Base-by-base conservation (phyloP, 2,797 vertebrate species). In the Rhadinocentrus ornatus region DNA sequence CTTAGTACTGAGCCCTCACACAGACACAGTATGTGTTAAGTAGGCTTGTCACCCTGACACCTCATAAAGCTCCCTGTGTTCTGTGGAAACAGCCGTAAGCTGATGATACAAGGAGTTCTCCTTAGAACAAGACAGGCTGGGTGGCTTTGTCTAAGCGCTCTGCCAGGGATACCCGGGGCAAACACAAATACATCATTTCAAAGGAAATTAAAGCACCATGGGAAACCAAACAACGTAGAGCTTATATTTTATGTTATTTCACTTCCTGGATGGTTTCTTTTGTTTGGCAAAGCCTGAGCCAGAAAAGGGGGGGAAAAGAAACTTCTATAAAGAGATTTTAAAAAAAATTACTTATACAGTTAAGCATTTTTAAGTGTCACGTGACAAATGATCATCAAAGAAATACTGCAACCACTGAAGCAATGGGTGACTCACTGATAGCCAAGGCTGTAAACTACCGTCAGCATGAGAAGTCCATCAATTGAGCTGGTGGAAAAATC, bases 11-110 rank as follows among this genome's bases (percentile, higher is more conserved):
- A 78, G 55, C 61, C 69, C 61, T 72, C 39, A 72, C 79, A 82
- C 71, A 6, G 87, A 85, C 84, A 77, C 53, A 26, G 48, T 1
- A 41, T 18, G 62, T 72, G 78, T 80, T 85, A 73, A 79, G 69
- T 54, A 69, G 82, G 89, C 82, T 67, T 77, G 75, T 92, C 86
- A 89, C 79, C 73, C 76, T 65, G 79, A 89, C 72, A 81, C 84
- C 78, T 88, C 85, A 63, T 86, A 85, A 90, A 85, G 75, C 72
- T 81, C 60, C 29, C 76, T n/a, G 68, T 3, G 6, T 69, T 70
- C 48, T 85, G 70, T 82, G 85, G 82, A 89, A 89, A 71, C 61
- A 69, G 73, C 67, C 52, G 34, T 62, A 37, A 52, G 75, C 72
- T 32, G 57, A 81, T 32, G 58, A 60, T 83, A 88, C 76, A 85